These are phyloP conservation scores for Anabas testudineus DNA, from an alignment of 2,797 vertebrate genomes.

Conservation along the genomic window DNA sequence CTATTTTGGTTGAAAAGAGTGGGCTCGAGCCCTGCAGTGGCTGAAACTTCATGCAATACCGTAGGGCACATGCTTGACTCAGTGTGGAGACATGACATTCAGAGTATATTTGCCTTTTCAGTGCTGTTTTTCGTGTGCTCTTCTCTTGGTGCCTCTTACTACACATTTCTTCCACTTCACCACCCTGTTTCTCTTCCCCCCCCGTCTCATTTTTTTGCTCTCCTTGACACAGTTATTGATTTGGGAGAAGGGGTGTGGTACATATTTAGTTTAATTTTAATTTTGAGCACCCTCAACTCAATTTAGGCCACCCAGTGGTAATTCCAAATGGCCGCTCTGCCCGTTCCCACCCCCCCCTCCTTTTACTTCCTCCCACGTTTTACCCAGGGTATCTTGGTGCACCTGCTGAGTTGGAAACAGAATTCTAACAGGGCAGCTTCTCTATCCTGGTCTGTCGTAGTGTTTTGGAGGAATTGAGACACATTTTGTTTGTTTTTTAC, in stretches of 20 bases:
- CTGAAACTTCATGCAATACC: constrained; percentile 25
- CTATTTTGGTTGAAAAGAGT: constrained; percentile 38
- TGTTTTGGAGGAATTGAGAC: background rate
- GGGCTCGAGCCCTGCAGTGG: constrained; percentile 20
- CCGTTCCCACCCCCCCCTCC: constrained; percentile 1
- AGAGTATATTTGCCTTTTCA: background rate
- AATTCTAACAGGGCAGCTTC: constrained; percentile 33
- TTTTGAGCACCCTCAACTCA: constrained; percentile 22
- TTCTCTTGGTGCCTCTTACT: background rate
- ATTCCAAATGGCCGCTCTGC: constrained; percentile 25
- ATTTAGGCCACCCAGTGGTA: constrained; percentile 19
- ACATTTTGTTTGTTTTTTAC: background rate
- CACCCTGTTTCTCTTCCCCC: constrained; percentile 4
- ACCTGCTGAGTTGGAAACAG: constrained; percentile 52
- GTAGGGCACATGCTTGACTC: constrained; percentile 34
- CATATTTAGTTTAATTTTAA: constrained; percentile 21
- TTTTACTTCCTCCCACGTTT: constrained; percentile 25
- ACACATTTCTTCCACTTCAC: background rate
- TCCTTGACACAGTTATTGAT: constrained; percentile 17
- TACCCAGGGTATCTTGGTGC: constrained; percentile 28
- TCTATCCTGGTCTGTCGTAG: constrained; percentile 7
- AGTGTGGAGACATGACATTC: constrained; percentile 9
- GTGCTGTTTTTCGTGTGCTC: too few species aligned
- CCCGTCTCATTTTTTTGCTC: background rate
- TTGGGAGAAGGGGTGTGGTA: constrained; percentile 34